These are phyloP conservation scores for Adrianichthys oophorus DNA, from an alignment of 2,797 vertebrate species.

Conservation along the genomic window DNA sequence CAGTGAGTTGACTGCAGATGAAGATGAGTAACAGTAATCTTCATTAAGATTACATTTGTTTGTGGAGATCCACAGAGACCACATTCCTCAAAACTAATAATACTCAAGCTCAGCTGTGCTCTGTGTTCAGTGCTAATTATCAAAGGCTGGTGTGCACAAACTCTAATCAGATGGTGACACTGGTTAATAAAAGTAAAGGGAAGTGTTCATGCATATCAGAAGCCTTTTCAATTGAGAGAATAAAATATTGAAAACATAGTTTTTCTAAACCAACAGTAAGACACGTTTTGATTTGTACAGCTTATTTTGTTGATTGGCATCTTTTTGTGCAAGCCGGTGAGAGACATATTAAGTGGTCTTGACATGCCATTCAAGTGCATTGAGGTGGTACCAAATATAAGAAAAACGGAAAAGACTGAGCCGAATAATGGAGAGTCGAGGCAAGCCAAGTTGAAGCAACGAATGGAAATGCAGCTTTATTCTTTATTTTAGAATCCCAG, in stretches of 20 bases:
- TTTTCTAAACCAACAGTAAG: no score
- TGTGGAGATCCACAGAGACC: not conserved
- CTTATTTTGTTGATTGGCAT: constrained; percentile 4
- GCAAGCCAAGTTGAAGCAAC: no score
- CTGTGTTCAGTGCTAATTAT: not conserved
- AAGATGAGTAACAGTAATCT: not conserved
- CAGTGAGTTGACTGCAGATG: no score
- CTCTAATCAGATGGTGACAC: not conserved
- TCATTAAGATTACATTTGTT: not conserved
- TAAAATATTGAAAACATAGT: no score
- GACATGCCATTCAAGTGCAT: not conserved
- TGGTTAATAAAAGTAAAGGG: constrained; percentile 1
- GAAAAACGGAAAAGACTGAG: no score
- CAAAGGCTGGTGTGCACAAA: not conserved
- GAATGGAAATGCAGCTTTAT: no score
- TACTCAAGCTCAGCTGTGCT: not conserved
- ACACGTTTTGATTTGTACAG: not conserved
- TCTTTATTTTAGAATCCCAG: no score
- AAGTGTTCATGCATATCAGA: not conserved
- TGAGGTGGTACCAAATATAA: no score
- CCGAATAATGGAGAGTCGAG: no score
- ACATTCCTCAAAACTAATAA: constrained; percentile 3
- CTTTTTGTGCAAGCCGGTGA: constrained; percentile 1
- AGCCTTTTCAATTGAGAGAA: no score
- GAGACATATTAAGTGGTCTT: constrained; percentile 1